These are phyloP conservation scores for Sitobion miscanthi DNA, from an alignment of 1,140 invertebrate species.

Conservation along the genomic window DNA sequence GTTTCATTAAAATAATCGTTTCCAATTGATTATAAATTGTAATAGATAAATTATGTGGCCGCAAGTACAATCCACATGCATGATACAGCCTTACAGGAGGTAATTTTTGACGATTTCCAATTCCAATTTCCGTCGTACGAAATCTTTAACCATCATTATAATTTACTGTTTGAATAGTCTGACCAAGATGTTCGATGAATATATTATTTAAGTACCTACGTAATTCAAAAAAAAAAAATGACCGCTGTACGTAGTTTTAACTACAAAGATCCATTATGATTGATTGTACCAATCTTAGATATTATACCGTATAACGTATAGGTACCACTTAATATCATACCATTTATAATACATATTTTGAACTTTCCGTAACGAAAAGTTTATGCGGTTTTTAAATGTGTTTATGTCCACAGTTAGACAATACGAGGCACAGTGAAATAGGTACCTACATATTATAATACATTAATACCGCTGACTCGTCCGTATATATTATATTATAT, in stretches of 20 bases:
- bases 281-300: not conserved
- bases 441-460: not conserved
- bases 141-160: not conserved
- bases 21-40: not conserved
- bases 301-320: not conserved
- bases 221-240: not conserved
- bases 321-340: not conserved
- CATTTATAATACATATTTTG: not conserved
- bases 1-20: not conserved
- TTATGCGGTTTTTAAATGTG: not conserved
- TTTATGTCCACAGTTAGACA: not conserved
- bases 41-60: not conserved
- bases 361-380: not conserved
- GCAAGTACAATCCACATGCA: not conserved
- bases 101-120: not conserved
- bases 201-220: not conserved
- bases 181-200: not conserved
- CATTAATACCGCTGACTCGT: not conserved
- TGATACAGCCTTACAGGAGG: not conserved
- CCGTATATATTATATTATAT: not conserved
- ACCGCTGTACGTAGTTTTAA: not conserved
- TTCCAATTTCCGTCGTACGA: not conserved
- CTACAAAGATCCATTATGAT: not conserved
- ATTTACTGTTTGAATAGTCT: not conserved
- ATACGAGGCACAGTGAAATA: not conserved